Evolutionary conservation across 2,797 vertebrate species (phyloP).

Genomic region (Capromys pilorides): DNA sequence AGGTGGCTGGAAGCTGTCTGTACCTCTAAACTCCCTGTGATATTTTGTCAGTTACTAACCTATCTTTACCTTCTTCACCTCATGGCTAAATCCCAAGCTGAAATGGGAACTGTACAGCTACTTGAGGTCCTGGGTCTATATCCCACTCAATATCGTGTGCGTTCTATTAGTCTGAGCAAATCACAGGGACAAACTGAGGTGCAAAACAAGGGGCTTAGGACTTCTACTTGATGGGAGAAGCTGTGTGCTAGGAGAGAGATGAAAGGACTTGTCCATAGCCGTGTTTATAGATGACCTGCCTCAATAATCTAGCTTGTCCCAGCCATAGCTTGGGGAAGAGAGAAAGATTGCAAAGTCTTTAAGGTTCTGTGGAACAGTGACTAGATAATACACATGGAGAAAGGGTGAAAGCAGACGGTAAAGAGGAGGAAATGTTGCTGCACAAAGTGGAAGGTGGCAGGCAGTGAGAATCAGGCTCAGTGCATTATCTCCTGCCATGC

Average conservation of each 20-base stretch:
- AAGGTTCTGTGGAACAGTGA: neutral
- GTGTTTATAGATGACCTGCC: neutral
- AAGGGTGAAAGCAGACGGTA: neutral
- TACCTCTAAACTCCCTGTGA: neutral
- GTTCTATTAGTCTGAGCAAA: neutral
- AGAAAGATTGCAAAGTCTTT: neutral
- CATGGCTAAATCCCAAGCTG: neutral
- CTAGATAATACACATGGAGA: neutral
- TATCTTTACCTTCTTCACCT: neutral
- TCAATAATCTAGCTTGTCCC: neutral
- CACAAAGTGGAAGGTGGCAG: neutral
- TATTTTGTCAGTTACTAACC: neutral
- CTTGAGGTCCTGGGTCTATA: neutral
- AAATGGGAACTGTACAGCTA: neutral
- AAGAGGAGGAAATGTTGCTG: neutral
- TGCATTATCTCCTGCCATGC: neutral
- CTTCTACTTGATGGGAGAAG: neutral
- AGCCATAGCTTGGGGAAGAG: neutral
- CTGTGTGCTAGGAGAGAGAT: neutral
- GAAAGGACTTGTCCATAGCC: neutral
- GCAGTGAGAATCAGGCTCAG: neutral
- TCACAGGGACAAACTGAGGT: neutral
- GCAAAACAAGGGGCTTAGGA: neutral
- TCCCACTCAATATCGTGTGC: neutral
- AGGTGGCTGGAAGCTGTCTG: neutral